phyloP scores from a whole-genome alignment of 2,797 vertebrate genomes.

The Rhincodon typus region DNA sequence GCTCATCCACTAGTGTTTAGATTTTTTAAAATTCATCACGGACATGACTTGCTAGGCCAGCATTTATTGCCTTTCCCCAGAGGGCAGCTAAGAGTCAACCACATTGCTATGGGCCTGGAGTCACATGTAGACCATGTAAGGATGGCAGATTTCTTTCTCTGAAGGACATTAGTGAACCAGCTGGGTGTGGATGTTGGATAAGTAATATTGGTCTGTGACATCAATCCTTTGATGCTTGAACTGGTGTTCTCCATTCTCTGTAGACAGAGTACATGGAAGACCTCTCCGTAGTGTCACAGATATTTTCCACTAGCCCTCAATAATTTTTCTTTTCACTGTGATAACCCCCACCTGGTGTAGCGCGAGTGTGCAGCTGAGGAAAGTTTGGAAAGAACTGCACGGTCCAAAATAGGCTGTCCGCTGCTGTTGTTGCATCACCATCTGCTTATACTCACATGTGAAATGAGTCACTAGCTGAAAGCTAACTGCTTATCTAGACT shows the following conservation, averaged over 20 bases:
- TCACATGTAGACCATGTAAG: no score
- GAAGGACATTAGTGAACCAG: no score
- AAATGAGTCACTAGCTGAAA: background rate
- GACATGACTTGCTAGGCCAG: no score
- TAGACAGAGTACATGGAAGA: background rate
- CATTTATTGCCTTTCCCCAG: no score
- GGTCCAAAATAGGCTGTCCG: background rate
- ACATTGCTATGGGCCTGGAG: no score
- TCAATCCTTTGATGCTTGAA: background rate
- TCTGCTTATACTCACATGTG: background rate
- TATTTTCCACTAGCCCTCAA: background rate
- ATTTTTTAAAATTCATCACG: no score
- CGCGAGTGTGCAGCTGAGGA: background rate
- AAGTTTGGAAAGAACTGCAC: background rate
- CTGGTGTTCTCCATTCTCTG: background rate
- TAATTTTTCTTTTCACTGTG: background rate
- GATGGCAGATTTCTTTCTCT: no score
- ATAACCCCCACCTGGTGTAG: background rate
- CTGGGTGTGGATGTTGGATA: background rate
- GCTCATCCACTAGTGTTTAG: background rate
- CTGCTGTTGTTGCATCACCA: background rate
- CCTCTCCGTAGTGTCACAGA: background rate
- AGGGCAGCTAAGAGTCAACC: no score
- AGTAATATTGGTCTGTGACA: background rate
- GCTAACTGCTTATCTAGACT: background rate